Conservation (phyloP, 2,113 vertebrate species). For the Elaphurus davidianus region DNA sequence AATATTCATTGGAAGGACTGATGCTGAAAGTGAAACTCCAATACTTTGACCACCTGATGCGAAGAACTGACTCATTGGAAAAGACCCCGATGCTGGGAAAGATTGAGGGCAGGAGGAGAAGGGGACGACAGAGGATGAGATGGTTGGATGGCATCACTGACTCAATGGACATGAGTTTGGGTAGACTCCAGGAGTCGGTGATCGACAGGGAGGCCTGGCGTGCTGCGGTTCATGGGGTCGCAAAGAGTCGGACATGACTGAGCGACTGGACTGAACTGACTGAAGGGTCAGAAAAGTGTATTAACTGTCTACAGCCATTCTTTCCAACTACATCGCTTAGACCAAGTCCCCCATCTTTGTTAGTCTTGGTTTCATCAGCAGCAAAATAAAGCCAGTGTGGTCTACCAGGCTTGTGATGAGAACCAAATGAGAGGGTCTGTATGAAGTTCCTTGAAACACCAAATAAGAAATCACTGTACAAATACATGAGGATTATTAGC, state of each 20-base stretch:
- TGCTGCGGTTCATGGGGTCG: neutral
- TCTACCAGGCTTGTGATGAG: neutral
- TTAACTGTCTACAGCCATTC: neutral
- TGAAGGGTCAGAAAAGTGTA: neutral
- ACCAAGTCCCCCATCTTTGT: neutral
- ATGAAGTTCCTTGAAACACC: neutral
- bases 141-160: neutral
- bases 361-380: neutral
- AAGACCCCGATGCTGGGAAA: neutral
- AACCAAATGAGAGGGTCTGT: neutral
- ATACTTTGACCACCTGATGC: neutral
- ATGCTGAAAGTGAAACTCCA: neutral
- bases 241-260: neutral
- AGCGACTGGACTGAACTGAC: neutral
- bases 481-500: slow-evolving; percentile 20
- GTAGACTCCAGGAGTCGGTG: neutral
- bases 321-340: neutral
- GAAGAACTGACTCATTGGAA: neutral
- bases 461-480: slow-evolving; percentile 2
- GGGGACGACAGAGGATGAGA: neutral
- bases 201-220: neutral
- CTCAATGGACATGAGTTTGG: neutral
- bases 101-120: neutral
- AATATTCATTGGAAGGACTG: neutral
- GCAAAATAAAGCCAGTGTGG: neutral